Percentiles rank a stretch among this genome's conserved stretches.
These are phyloP conservation scores for Lutjanus campechanus DNA, from an alignment of 2,797 vertebrate genomes.

Conservation along the genomic window DNA sequence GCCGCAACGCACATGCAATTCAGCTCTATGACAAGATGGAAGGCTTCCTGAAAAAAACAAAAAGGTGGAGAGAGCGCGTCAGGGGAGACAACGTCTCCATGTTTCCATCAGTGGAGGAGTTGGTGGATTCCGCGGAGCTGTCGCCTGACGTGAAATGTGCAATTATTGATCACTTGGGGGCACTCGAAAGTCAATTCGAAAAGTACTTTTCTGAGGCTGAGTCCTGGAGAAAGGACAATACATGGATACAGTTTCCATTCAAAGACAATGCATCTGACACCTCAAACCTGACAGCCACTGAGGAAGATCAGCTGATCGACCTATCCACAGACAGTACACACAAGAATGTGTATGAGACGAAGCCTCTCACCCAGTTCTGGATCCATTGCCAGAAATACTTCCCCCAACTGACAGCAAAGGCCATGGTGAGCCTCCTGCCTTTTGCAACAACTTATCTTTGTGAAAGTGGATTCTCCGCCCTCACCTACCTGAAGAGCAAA, in stretches of 20 bases:
- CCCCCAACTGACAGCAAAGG: conserved; percentile 11
- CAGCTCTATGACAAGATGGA: conserved; percentile 1
- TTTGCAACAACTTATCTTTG: conserved; percentile 19
- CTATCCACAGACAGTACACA: conserved; percentile 27
- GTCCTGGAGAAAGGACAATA: background rate
- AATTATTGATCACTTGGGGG: too few relatives aligned
- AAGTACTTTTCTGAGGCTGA: background rate
- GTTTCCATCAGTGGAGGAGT: too few relatives aligned
- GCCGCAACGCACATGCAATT: background rate
- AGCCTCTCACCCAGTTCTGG: conserved; percentile 31
- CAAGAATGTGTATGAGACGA: conserved; percentile 27
- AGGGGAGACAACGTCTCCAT: too few relatives aligned
- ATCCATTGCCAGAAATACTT: conserved; percentile 34
- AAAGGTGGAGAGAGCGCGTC: too few relatives aligned
- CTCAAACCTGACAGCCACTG: background rate
- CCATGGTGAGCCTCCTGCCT: conserved; percentile 7
- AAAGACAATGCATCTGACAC: conserved; percentile 22
- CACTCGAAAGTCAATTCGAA: background rate
- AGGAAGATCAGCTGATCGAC: conserved; percentile 37
- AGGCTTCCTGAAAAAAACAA: too few relatives aligned
- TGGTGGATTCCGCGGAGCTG: too few relatives aligned
- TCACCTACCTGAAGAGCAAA: background rate
- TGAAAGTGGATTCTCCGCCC: background rate
- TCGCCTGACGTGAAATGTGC: too few relatives aligned
- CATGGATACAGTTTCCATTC: conserved; percentile 19